Evolutionary conservation across 2,113 vertebrate genomes (phyloP), one percentile per base, ranked within the genome.

Genomic region (Meles meles): DNA sequence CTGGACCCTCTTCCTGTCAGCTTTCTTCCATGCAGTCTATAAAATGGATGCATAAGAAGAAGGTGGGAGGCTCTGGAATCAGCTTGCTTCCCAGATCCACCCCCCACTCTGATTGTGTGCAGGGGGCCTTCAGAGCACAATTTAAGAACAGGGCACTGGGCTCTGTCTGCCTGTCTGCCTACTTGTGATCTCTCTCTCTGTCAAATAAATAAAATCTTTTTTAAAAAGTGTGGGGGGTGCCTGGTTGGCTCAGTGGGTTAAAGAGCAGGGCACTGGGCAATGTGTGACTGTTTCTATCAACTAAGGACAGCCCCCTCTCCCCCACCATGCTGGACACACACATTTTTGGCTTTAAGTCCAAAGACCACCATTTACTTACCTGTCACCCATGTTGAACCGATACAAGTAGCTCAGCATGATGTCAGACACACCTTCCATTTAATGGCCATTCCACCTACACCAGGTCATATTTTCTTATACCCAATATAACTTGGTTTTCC

Each of bases 291-390:
- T 94, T 69, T 93, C 29, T 86, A 55, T 47, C n/a, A n/a, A 10
- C 12, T 80, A 27, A 93, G 25, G 67, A 87, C 0, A 84, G n/a
- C 0, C 25, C 2, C n/a, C 59, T 11, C 59, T 12, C 39, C 13
- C 7, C 0, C 15, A 0, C 39, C 63, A 7, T 4, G 12, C 71
- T 21, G 13, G 31, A 69, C 27, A 76, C 42, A 79, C 25, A 74
- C 13, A 52, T 90, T 93, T 95, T 97, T 25, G 8, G 31, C 55
- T 44, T 57, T 57, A 97, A 96, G 59, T 92, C 37, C 21, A 79
- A 13, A 94, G 20, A 69, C 31, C 11, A 96, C 42, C n/a, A 81
- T 23, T 80, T 49, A 90, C 17, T 39, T 95, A 86, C 25, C 18
- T 92, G 52, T 55, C 52, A 79, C 69, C 57, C 47, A n/a, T 88